Evolutionary conservation across 2,888 invertebrate species (phyloP), one percentile per base, ranked within the genome.

Genomic region (Chrysomela aeneicollis): DNA sequence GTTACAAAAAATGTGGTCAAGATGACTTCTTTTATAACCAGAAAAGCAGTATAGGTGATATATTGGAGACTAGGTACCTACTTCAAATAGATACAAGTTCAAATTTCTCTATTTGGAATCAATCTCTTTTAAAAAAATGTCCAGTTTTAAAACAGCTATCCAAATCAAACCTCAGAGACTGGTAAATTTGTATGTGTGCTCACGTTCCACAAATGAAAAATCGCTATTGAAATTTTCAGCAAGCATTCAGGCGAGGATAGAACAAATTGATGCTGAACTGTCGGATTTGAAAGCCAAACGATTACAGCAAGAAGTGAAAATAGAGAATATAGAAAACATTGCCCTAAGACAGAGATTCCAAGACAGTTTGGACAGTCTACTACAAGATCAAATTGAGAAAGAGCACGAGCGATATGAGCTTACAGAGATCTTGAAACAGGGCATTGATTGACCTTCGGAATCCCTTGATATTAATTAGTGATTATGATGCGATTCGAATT

Each of bases 241-340:
- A 21, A 74, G 74, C 35, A 79, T 83, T 57, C 79, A 81, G 71
- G 80, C 85, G 0, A 88, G 92, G 72, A 86, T 95, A 71, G 88
- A 89, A 60, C 90, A 91, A 71, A 81, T 95, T 1, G 88, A 90
- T 59, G 84, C 88, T 10, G 93, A 95, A 79, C 83, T 95, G 53
- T 88, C 89, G 15, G 92, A 93, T 70, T 82, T 95, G 15, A 90
- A 90, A 74, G 87, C 88, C 42, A 87, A 92, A 55, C 85, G 92
- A 66, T 87, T 90, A 61, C 89, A 92, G 74, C 94, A 94, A 69
- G 93, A 95, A 75, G 86, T 89, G 70, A 93, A 95, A 82, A 90
- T 95, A 67, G 88, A 91, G 19, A 91, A 90, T 51, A 93, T 95
- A 79, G 94, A 95, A 78, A 96, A 95, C 81, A 85, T 90, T 68